Evolutionary conservation across 2,888 invertebrate species (phyloP), one percentile per base, ranked within the genome.

Genomic region (Molanna angustata): DNA sequence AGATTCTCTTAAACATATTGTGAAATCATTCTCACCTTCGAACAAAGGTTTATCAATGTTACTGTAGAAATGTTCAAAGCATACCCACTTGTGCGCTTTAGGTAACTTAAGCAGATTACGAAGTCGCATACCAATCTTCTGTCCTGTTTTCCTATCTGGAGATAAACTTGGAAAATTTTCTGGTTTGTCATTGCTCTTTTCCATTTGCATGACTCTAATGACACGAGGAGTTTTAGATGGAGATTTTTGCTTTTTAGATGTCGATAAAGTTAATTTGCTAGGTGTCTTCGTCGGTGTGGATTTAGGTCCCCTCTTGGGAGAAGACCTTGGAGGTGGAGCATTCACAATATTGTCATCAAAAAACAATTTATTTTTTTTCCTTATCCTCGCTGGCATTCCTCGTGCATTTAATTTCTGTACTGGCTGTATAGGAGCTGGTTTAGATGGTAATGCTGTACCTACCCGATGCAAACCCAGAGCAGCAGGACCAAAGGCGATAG

Each of bases 21-120:
- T 88, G 67, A 98, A 98, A 74, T 99, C 98, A 74, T 97, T 97
- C 66, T 95, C 95, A 31, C 93, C 94, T 61, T 90, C 86, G 73
- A 99, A 98, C 31, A 99, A 75, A 27, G 93, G 88, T 67, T 89
- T 88, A 68, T 99, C 99, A 63, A 99, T 89, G 66, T 96, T 97
- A 62, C 98, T 97, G 72, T 99, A 99, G 73, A 99, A 99, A 88
- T 96, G 99, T 71, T 99, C 99, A 72, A 94, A 98, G 70, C 95
- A 97, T 6, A 98, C 97, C 95, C 97, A 98, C 73, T 94, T 95
- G 69, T 98, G 96, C 3, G 98, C 98, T 76, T 98, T 98, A 1
- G 99, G 98, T 59, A 99, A 74, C 73, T 98, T 98, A 3, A 99
- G 76, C 21, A 99, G 80, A 74, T 99, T 99, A 60, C 94, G 79